Evolutionary conservation across 2,113 vertebrate species (phyloP).

Genomic region (Alosa alosa): DNA sequence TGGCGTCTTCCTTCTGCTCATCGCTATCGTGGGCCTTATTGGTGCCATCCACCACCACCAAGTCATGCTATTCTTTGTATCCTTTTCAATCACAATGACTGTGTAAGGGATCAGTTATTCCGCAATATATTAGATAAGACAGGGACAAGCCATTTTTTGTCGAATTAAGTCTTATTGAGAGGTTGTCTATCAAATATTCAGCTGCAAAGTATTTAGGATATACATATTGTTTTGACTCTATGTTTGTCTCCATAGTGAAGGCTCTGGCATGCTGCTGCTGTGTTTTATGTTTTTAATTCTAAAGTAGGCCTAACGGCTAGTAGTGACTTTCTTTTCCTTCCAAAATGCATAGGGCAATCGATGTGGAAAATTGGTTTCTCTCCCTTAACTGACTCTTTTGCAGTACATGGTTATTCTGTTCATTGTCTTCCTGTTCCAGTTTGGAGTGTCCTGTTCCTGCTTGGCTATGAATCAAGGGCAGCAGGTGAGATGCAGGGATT

Average conservation of each 20-base stretch:
- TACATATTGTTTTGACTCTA: too few species aligned
- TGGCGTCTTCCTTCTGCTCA: slow-evolving; percentile 88
- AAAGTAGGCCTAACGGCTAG: neutral
- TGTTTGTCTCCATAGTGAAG: too few species aligned
- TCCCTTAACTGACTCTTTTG: slow-evolving; percentile 34
- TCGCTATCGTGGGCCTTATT: slow-evolving; percentile 84
- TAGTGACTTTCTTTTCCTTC: neutral
- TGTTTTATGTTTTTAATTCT: neutral
- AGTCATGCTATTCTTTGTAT: slow-evolving; percentile 95
- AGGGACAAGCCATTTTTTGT: neutral
- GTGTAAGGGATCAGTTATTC: neutral
- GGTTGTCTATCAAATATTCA: too few species aligned
- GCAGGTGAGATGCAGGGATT: slow-evolving; percentile 70
- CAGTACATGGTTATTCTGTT: slow-evolving; percentile 94
- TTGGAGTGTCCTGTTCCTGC: slow-evolving; percentile 88
- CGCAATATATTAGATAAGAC: neutral
- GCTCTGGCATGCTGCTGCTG: neutral
- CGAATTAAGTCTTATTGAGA: too few species aligned
- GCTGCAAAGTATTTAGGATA: too few species aligned
- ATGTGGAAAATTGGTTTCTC: neutral
- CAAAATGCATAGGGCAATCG: neutral
- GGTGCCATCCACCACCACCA: slow-evolving; percentile 89
- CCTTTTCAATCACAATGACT: slow-evolving; percentile 59
- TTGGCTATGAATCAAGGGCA: slow-evolving; percentile 81
- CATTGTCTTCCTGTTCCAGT: slow-evolving; percentile 87